Base-by-base conservation (phyloP, 1,140 invertebrate species). In the Steinernema feltiae region DNA sequence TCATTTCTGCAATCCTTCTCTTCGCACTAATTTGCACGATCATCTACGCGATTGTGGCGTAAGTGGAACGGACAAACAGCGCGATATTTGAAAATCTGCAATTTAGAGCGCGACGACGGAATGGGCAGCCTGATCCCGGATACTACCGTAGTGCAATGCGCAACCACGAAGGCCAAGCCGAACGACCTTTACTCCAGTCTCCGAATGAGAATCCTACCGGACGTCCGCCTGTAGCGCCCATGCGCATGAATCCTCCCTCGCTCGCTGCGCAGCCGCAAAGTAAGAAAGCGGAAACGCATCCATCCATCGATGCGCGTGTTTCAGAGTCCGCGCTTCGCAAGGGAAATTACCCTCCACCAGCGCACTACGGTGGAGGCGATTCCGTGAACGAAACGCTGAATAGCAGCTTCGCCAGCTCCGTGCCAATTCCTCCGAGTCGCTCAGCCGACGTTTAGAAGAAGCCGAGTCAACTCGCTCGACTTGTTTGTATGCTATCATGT, bases 361-460 rank as follows among this genome's bases (percentile, higher is more conserved):
- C 53, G 24, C 53, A 63, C 53, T 63, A 63, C 53, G 53, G 53
- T 27, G 53, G 53, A 15, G 24, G 24, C 53, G 53, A 63, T 27
- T 63, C 53, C 7, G 53, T 63, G 12, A 63, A 63, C 53, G 53
- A 63, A 27, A 63, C 53, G 15, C 24, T 63, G 53, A 63, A 63
- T 21, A 63, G 53, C 53, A 63, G 53, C 24, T 63, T 63, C 24
- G 53, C 53, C 53, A 63, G 53, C 53, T 63, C 53, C 7, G 53
- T 63, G 12, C 53, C 53, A 15, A 27, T 63, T 7, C 53, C 53
- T 27, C 53, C 53, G 53, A 63, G 53, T 27, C 53, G 53, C 53
- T 63, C 53, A 27, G 53, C 53, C 15, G 53, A 63, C 53, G 53
- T 63, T 27, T 63, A 63, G 53, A 63, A n/a, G n/a, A n/a, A n/a